These are phyloP conservation scores for Physeter macrocephalus DNA, from an alignment of 2,113 vertebrate genomes.

Conservation along the genomic window DNA sequence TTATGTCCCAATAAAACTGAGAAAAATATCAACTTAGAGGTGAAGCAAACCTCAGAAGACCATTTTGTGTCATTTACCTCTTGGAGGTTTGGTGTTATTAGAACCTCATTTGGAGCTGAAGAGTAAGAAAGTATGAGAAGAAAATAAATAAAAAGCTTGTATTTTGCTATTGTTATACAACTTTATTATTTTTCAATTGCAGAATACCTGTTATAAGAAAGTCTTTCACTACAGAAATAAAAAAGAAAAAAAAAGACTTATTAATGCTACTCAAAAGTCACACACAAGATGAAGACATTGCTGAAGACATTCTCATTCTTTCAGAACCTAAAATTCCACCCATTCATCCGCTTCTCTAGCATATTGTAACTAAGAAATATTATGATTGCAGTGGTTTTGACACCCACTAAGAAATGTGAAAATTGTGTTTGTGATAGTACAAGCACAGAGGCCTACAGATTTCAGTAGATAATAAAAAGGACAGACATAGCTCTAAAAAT, in stretches of 20 bases:
- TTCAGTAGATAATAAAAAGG: neutral
- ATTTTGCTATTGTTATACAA: neutral
- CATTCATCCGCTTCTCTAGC: neutral
- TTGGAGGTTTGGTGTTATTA: neutral
- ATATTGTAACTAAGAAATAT: neutral
- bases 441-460: neutral
- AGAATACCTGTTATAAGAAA: neutral
- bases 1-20: neutral
- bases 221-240: neutral
- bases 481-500: neutral
- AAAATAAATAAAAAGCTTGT: neutral
- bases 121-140: neutral
- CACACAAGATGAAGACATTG: neutral
- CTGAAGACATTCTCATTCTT: neutral
- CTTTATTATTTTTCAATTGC: neutral
- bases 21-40: neutral
- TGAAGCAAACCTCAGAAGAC: neutral
- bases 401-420: neutral
- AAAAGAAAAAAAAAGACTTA: neutral
- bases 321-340: neutral
- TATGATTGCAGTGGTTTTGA: neutral
- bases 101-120: neutral
- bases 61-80: neutral
- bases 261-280: neutral
- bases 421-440: neutral